These are phyloP conservation scores for Chamaetylas fuelleborni DNA, from an alignment of 2,113 vertebrate species.

Conservation along the genomic window DNA sequence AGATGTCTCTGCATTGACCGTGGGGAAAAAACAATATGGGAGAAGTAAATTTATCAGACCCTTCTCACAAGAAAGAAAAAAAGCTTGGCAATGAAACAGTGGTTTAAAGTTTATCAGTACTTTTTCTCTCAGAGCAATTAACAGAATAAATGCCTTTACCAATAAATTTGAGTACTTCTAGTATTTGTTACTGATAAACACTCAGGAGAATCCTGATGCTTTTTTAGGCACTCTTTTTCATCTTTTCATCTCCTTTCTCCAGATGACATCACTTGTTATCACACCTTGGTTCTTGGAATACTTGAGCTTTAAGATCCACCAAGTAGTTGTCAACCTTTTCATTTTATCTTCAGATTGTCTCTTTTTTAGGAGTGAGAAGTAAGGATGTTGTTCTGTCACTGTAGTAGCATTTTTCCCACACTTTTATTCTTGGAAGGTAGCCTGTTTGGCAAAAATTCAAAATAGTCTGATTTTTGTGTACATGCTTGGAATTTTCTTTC, in stretches of 20 bases:
- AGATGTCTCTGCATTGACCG: neutral
- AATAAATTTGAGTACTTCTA: neutral
- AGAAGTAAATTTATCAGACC: neutral
- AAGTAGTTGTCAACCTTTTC: slow-evolving; percentile 22
- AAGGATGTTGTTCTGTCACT: slow-evolving; percentile 17
- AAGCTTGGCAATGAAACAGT: neutral
- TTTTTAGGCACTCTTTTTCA: neutral
- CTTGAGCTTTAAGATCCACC: neutral
- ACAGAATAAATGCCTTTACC: neutral
- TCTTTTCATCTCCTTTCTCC: neutral
- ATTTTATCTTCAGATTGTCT: slow-evolving; percentile 45
- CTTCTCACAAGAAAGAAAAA: neutral
- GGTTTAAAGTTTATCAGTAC: neutral
- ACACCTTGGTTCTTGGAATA: neutral
- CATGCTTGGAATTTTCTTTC: slow-evolving; percentile 42
- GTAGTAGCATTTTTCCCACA: slow-evolving; percentile 40
- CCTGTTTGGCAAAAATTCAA: slow-evolving; percentile 59
- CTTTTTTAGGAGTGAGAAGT: slow-evolving; percentile 26
- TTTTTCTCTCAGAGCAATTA: neutral
- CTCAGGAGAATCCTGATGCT: neutral
- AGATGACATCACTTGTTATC: neutral
- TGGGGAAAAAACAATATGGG: neutral
- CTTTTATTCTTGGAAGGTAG: slow-evolving; percentile 62
- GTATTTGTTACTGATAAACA: neutral
- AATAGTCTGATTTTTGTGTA: slow-evolving; percentile 46